Conservation (phyloP, 2,797 vertebrate species). For the Halcyon leucocephala region DNA sequence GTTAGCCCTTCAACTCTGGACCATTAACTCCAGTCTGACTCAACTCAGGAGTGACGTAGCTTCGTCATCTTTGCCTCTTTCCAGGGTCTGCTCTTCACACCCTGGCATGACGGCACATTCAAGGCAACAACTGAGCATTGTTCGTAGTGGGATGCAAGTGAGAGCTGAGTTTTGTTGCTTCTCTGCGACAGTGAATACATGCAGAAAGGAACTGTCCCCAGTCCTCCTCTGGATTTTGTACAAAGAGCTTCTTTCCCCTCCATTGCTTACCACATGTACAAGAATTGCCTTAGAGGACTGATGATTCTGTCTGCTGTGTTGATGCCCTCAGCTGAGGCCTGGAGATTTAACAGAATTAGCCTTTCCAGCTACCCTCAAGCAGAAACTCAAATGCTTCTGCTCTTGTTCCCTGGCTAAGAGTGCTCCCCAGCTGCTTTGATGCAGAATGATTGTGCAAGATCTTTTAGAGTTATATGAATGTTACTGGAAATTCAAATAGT, state of each 20-base stretch:
- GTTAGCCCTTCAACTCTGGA: neutral
- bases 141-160: neutral
- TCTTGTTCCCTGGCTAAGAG: neutral
- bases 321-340: neutral
- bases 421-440: slow-evolving; percentile 2
- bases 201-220: neutral
- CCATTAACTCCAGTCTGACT: neutral
- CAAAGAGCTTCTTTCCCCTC: neutral
- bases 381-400: neutral
- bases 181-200: rapidly evolving
- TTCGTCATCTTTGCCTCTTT: neutral
- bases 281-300: neutral
- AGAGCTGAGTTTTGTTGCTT: neutral
- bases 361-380: neutral
- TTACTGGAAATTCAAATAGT: slow-evolving; percentile 16
- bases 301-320: rapidly evolving
- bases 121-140: neutral
- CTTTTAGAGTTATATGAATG: neutral
- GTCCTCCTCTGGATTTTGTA: neutral
- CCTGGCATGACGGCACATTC: neutral
- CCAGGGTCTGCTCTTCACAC: neutral
- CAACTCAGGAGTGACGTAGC: neutral
- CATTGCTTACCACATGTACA: neutral
- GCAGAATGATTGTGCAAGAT: slow-evolving; percentile 22
- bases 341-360: neutral